phyloP scores from a whole-genome alignment of 2,797 vertebrate species.

The Melanitta fusca region DNA sequence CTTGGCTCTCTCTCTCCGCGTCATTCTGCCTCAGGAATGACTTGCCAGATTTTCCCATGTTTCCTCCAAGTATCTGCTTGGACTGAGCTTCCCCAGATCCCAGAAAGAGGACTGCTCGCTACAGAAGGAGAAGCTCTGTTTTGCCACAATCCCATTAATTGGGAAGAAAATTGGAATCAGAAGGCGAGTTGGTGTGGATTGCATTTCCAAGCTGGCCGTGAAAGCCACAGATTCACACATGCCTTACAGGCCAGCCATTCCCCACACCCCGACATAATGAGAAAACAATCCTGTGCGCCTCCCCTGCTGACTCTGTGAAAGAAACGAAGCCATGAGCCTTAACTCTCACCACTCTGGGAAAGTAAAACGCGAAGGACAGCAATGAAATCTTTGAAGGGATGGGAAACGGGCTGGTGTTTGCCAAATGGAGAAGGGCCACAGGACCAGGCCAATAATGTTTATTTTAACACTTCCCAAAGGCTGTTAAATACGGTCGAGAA shows the following conservation, averaged over 20 bases:
- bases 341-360: neutral
- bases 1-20: neutral
- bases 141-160: neutral
- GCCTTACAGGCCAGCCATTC: neutral
- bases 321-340: neutral
- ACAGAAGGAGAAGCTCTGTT: slow-evolving; percentile 19
- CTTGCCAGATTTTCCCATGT: neutral
- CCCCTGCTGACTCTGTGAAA: neutral
- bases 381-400: neutral
- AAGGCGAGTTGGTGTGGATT: neutral
- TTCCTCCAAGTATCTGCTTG: neutral
- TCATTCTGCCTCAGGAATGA: neutral
- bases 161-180: slow-evolving; percentile 24
- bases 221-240: neutral
- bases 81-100: neutral
- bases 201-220: neutral
- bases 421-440: slow-evolving; percentile 48
- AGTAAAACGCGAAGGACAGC: slow-evolving; percentile 10
- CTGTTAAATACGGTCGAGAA: slow-evolving; percentile 33
- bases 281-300: neutral
- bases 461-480: slow-evolving; percentile 50
- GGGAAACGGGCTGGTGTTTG: neutral
- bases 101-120: neutral
- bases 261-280: neutral
- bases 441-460: slow-evolving; percentile 17